These are phyloP conservation scores for Arctia plantaginis DNA, from an alignment of 2,888 invertebrate genomes.

Conservation along the genomic window DNA sequence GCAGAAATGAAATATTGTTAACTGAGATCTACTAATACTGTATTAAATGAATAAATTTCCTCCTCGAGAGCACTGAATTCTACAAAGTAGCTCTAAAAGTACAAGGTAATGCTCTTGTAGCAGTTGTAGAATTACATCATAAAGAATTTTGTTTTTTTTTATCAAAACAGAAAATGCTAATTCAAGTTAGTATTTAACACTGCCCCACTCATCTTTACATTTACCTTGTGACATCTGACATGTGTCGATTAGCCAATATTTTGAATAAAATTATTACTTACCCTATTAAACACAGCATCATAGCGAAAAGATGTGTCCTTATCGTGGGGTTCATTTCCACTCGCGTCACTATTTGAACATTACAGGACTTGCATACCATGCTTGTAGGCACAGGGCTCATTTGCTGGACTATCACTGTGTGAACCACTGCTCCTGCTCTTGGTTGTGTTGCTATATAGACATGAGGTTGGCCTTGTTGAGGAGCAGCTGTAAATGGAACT, in stretches of 20 bases:
- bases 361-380: slow-evolving; percentile 79
- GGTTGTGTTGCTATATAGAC: slow-evolving; percentile 9
- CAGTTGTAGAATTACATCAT: background rate
- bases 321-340: slow-evolving; percentile 73
- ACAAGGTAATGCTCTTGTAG: background rate
- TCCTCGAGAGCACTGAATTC: background rate
- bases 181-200: background rate
- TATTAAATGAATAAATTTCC: no score
- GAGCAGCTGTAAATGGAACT: background rate
- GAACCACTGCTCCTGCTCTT: slow-evolving; percentile 14
- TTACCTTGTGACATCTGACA: background rate
- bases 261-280: slow-evolving; percentile 48
- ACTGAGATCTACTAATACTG: no score
- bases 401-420: slow-evolving; percentile 39
- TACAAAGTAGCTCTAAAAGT: no score
- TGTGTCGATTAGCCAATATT: background rate
- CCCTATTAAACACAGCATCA: slow-evolving; percentile 79
- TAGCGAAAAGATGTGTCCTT: slow-evolving; percentile 85
- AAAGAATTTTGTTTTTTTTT: background rate
- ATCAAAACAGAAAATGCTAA: background rate
- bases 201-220: background rate
- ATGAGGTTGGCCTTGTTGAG: background rate
- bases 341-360: slow-evolving; percentile 74
- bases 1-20: background rate
- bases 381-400: slow-evolving; percentile 61